Base-by-base conservation (phyloP, 2,797 vertebrate genomes). In the Aphelocoma californica region DNA sequence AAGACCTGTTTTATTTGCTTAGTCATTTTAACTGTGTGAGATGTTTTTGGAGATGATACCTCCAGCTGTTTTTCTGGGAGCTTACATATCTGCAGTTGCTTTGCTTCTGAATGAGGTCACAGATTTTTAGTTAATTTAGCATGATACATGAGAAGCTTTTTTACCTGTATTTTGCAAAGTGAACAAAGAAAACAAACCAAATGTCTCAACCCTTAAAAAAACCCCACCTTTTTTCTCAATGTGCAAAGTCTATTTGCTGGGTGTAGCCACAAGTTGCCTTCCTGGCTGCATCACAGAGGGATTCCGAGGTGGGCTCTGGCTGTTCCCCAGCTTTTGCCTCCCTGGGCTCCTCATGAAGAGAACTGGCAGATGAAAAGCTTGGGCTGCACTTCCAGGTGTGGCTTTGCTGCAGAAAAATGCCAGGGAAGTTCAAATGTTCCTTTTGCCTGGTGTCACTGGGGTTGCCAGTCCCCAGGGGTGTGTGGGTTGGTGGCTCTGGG, bases 91-190 rank as follows among this genome's bases (percentile, higher is more conserved):
- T 67, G 18, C 77, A 70, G 20, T 28, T 62, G 10, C 31, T 90
- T 81, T 79, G 29, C 50, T 88, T 81, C 66, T 86, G 61, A 29
- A 34, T 67, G 77, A 92, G 31, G 57, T 81, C 72, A 83, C n/a
- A 48, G 15, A 65, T 40, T 54, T 58, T 90, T 73, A 34, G 64
- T 86, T 81, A 72, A 79, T 81, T 90, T 69, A 50, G 64, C 11
- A 20, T 61, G 42, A 75, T 28, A 25, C 15, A 31, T 9, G 23
- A 1, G 2, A 79, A 92, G 23, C 7, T 58, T 86, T 83, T 83
- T 90, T 18, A 71, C 9, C 7, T 36, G 4, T 77, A 14, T 88
- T 95, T 92, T 91, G 12, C 44, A 51, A 85, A 73, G 8, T 15
- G 24, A 50, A 34, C 26, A 50, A 64, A 81, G 29, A 73, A 82